Conservation (phyloP, 2,113 vertebrate species). For the Emydura subglobosa region DNA sequence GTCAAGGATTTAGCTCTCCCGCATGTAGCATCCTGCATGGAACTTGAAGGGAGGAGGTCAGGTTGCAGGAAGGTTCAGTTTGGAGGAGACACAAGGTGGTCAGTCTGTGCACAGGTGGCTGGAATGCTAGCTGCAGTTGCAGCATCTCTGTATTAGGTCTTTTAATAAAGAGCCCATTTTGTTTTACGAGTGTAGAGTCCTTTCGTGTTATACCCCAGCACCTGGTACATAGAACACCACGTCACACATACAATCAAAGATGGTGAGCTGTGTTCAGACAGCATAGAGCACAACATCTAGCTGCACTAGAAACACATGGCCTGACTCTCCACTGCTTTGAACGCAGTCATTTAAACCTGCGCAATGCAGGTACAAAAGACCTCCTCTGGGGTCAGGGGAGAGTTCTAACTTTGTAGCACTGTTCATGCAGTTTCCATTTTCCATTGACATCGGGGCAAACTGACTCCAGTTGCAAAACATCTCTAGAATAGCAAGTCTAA, state of each 20-base stretch:
- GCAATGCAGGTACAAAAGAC: neutral
- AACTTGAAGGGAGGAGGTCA: accelerated
- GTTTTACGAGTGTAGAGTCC: neutral
- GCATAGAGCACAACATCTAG: neutral
- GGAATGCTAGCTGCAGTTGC: accelerated
- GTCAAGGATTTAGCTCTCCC: neutral
- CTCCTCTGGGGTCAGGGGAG: neutral
- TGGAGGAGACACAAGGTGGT: neutral
- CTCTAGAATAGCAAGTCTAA: neutral
- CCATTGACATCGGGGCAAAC: neutral
- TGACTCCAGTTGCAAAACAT: neutral
- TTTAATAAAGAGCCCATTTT: accelerated
- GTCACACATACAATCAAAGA: neutral
- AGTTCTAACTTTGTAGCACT: neutral
- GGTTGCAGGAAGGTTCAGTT: neutral
- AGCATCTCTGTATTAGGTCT: accelerated
- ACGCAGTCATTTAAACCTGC: neutral
- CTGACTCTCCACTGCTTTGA: neutral
- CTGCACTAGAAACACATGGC: neutral
- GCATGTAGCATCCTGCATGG: accelerated
- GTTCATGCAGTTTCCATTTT: neutral
- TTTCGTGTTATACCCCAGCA: accelerated
- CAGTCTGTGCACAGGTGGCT: neutral
- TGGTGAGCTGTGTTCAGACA: neutral
- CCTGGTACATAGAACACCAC: neutral